Evolutionary conservation across 2,797 vertebrate genomes (phyloP).

Genomic region (Bradypus variegatus): DNA sequence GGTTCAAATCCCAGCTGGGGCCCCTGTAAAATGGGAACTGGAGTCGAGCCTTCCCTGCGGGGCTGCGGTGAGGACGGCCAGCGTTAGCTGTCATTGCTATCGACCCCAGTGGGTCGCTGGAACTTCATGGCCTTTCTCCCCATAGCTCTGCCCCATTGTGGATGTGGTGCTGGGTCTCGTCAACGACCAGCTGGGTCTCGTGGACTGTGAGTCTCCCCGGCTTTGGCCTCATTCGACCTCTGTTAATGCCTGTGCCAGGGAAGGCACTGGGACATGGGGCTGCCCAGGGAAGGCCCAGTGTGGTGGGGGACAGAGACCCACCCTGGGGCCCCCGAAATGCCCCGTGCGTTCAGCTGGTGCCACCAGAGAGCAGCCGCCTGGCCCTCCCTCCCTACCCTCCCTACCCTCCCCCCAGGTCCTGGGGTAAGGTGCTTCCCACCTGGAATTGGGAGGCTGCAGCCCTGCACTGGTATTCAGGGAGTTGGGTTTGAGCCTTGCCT

Average conservation of each 20-base stretch:
- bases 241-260: neutral
- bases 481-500: neutral
- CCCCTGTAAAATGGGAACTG: neutral
- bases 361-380: neutral
- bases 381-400: neutral
- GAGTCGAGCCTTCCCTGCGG: neutral
- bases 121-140: neutral
- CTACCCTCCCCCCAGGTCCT: neutral
- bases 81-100: accelerated
- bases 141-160: slow-evolving; percentile 70
- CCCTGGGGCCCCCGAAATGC: neutral
- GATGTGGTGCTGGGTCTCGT: slow-evolving; percentile 55
- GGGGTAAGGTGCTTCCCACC: neutral
- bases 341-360: no score
- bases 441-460: neutral
- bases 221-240: neutral
- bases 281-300: neutral
- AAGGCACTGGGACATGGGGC: no score
- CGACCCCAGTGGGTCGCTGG: accelerated
- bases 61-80: no score
- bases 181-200: slow-evolving; percentile 66
- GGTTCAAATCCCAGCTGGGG: neutral
- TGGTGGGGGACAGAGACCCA: accelerated
- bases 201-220: slow-evolving; percentile 65
- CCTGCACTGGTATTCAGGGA: neutral